Base-by-base conservation (phyloP, 2,797 vertebrate genomes). In the Syndactyla subalaris region DNA sequence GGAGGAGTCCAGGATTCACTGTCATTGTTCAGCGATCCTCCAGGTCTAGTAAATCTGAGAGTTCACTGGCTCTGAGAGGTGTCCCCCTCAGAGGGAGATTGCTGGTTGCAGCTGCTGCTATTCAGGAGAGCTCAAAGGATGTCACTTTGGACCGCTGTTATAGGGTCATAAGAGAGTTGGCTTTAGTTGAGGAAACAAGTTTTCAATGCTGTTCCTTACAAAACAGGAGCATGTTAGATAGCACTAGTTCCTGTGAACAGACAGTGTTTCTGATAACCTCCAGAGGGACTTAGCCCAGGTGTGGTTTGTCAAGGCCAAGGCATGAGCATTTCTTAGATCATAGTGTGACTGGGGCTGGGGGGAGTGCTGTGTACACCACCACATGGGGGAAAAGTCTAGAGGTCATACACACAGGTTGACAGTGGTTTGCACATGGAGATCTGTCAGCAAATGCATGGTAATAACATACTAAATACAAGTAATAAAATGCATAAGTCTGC, bases 21-120 rank as follows among this genome's bases (percentile, higher is more conserved):
- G 0, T 10, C 2, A 12, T 51, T 7, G 2, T 39, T 58, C 29
- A 38, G 17, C 2, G 3, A 46, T 65, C 4, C 7, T 39, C 58
- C 14, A 4, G 20, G 17, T n/a, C 63, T 18, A 71, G 38, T 12
- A 39, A 65, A 71, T 29, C 7, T 1, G 0, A 71, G 38, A 70
- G 43, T 32, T 71, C 43, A 30, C 14, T 58, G 65, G 12, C n/a
- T 77, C 14, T 71, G 21, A 58, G 24, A 14, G 14, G 6, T 27
- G 7, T 46, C 8, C 38, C 72, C 34, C 10, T 22, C 45, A 58
- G 8, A 58, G 26, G 12, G 45, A 39, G 3, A 19, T 7, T 38
- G 8, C 45, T 65, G 27, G 13, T 34, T 5, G 2, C 29, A 27
- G 23, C 45, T 32, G 5, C 43, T 51, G 38, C 17, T 12, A 16